Percentiles rank a stretch among this genome's conserved stretches.
Evolutionary conservation across 2,113 vertebrate genomes (phyloP).

Genomic region (Sinocyclocheilus maitianheensis): DNA sequence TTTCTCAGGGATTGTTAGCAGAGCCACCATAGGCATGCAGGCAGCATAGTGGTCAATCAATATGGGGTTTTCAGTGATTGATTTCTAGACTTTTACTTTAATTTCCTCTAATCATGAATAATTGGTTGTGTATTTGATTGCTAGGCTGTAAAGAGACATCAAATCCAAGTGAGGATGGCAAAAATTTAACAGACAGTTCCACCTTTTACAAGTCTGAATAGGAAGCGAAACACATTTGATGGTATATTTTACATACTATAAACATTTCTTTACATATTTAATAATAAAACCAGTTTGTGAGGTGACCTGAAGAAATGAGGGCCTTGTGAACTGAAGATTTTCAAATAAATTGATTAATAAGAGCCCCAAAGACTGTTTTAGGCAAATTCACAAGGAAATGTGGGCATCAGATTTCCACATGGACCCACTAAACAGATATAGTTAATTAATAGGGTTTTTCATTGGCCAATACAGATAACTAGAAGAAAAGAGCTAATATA

Average conservation of each 20-base stretch:
- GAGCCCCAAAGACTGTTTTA: not conserved
- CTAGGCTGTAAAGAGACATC: not conserved
- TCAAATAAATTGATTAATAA: not conserved
- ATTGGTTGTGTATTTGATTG: not conserved
- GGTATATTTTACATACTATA: not conserved
- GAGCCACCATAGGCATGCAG: not conserved
- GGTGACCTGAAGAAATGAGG: not conserved
- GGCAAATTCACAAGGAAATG: not conserved
- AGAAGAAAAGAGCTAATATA: not conserved
- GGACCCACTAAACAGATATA: not conserved
- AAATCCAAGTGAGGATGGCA: not conserved
- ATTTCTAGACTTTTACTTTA: not conserved
- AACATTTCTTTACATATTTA: not conserved
- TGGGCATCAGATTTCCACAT: not conserved
- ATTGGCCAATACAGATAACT: not conserved
- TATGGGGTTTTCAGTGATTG: not conserved
- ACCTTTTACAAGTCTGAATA: not conserved
- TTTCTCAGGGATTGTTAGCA: not conserved
- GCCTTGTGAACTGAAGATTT: not conserved
- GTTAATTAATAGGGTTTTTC: not conserved
- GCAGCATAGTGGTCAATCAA: not conserved
- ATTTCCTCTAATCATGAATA: constrained; percentile 1
- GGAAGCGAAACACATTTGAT: not conserved
- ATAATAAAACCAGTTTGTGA: not conserved
- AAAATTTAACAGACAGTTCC: not conserved